phyloP scores from a whole-genome alignment of 2,888 invertebrate species.

The Acrobasis suavella region DNA sequence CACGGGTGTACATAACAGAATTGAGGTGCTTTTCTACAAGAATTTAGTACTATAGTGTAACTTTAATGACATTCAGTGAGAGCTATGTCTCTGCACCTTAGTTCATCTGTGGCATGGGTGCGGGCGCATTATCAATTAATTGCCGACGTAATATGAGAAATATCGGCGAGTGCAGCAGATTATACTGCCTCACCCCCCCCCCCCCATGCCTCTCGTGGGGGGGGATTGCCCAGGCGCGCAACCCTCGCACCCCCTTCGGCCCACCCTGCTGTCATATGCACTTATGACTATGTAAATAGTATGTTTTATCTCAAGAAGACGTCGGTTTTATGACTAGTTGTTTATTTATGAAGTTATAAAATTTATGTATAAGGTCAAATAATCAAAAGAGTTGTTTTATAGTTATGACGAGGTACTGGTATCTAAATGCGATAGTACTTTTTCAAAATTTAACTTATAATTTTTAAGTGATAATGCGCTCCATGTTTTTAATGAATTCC shows the following conservation, averaged over 20 bases:
- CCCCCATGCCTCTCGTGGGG: slow-evolving; percentile 5
- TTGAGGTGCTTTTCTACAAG: no score
- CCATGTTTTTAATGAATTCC: no score
- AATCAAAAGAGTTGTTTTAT: no score
- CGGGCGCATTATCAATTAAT: slow-evolving; percentile 65
- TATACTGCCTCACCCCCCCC: slow-evolving; percentile 41
- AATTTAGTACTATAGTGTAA: no score
- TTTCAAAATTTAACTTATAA: no score
- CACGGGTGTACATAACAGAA: no score
- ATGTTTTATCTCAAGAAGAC: slow-evolving; percentile 11
- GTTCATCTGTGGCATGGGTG: background rate
- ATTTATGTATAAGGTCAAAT: no score
- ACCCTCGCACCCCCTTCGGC: slow-evolving; percentile 22
- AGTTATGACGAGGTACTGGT: no score
- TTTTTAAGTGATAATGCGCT: no score
- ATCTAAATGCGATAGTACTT: no score
- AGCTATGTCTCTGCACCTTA: background rate
- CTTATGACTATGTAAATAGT: slow-evolving; percentile 40
- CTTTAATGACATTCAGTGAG: no score
- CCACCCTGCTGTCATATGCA: slow-evolving; percentile 53
- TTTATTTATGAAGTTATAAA: background rate
- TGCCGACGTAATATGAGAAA: slow-evolving; percentile 49
- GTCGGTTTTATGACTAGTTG: background rate
- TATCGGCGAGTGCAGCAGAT: slow-evolving; percentile 44
- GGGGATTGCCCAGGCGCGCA: background rate